Percentiles rank a stretch among this genome's conserved stretches.
Conservation (phyloP, 1,140 invertebrate species). For the Acromyrmex charruanus region DNA sequence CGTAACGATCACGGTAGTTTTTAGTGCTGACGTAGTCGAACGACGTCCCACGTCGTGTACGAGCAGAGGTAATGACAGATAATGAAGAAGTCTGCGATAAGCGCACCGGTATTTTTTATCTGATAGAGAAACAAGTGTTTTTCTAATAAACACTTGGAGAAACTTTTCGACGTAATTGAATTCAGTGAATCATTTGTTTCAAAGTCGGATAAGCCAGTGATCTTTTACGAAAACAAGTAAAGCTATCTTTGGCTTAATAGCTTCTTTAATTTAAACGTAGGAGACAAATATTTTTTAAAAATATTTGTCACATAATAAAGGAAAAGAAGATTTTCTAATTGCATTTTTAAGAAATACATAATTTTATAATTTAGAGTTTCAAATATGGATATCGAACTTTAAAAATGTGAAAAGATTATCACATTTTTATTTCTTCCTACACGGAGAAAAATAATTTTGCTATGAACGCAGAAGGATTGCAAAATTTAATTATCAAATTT, state of each 20-base stretch:
- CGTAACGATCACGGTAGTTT: not conserved
- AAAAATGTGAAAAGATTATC: not conserved
- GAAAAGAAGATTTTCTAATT: not conserved
- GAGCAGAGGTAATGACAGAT: not conserved
- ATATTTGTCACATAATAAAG: not conserved
- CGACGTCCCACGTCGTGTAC: not conserved
- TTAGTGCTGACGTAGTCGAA: not conserved
- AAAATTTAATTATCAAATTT: no score
- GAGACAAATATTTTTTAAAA: not conserved
- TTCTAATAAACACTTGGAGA: not conserved
- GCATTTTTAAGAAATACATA: not conserved
- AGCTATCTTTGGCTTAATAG: not conserved
- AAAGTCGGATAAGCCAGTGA: not conserved
- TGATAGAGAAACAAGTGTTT: not conserved
- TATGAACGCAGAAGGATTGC: no score
- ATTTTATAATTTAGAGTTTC: not conserved
- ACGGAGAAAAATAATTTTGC: no score
- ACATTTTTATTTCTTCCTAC: not conserved
- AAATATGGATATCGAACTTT: not conserved
- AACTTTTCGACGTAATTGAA: not conserved
- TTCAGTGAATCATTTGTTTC: not conserved
- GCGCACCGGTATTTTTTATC: not conserved
- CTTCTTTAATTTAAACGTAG: not conserved
- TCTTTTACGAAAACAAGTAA: conserved; percentile 2
- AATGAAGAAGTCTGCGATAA: not conserved